Evolutionary conservation across 2,888 invertebrate species (phyloP).

Genomic region (Silvanus unidentatus): DNA sequence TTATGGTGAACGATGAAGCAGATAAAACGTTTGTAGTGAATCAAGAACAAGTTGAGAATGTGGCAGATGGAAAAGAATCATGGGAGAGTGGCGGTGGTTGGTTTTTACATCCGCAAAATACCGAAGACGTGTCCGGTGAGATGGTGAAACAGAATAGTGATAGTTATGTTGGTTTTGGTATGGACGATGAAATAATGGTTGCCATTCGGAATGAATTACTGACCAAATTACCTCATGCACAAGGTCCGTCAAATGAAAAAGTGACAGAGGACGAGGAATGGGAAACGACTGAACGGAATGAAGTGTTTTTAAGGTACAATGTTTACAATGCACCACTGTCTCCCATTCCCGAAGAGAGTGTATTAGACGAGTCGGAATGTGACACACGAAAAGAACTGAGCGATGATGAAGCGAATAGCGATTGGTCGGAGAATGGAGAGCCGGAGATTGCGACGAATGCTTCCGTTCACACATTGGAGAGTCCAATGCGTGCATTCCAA

Average conservation of each 20-base stretch:
- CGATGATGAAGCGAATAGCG: conserved; percentile 34
- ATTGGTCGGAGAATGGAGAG: conserved; percentile 39
- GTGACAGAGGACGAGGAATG: conserved; percentile 44
- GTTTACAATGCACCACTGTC: conserved; percentile 54
- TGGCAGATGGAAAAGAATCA: conserved; percentile 7
- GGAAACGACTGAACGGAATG: conserved; percentile 40
- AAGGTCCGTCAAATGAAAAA: conserved; percentile 41
- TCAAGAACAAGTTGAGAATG: conserved; percentile 10
- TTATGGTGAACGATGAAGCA: conserved; percentile 3
- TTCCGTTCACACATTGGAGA: conserved; percentile 49
- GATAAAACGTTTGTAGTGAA: conserved; percentile 13
- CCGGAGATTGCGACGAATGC: conserved; percentile 47
- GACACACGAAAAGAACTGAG: conserved; percentile 28
- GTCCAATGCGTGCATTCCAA: conserved; percentile 34
- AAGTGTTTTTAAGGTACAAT: conserved; percentile 49
- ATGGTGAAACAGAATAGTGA: conserved; percentile 27
- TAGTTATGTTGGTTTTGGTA: conserved; percentile 52
- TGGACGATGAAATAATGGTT: conserved; percentile 66
- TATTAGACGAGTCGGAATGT: conserved; percentile 23
- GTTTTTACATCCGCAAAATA: conserved; percentile 45
- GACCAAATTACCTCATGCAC: conserved; percentile 64
- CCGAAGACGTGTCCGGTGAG: conserved; percentile 35
- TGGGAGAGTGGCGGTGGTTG: conserved; percentile 41
- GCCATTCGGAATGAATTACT: conserved; percentile 65
- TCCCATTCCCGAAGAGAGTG: conserved; percentile 56